Percentiles rank a stretch among this genome's conserved stretches.
phyloP scores from a whole-genome alignment of 2,113 vertebrate species.

The Malurus alboscapulatus region DNA sequence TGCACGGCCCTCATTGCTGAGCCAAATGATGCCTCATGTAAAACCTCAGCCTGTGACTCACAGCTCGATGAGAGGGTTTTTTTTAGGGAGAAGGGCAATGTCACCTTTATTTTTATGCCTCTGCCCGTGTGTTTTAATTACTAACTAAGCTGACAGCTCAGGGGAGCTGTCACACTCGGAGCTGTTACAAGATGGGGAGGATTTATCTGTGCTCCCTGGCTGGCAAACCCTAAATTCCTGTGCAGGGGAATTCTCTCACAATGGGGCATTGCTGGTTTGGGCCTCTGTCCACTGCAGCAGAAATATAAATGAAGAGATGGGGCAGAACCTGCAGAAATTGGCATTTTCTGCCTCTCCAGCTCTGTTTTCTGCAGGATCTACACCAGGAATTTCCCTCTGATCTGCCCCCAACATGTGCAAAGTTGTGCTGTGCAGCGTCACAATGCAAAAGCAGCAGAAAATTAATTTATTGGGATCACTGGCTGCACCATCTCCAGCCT shows the following conservation, averaged over 20 bases:
- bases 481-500: not conserved
- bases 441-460: not conserved
- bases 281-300: not conserved
- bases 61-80: not conserved
- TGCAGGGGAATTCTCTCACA: not conserved
- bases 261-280: accelerated
- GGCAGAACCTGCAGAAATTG: not conserved
- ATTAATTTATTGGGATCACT: accelerated
- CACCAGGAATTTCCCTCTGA: not conserved
- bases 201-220: not conserved
- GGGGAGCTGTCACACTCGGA: not conserved
- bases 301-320: not conserved
- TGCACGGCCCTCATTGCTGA: not conserved
- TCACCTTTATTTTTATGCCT: slow-evolving; percentile 39
- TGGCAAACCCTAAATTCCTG: not conserved
- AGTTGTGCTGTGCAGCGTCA: not conserved
- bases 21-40: not conserved
- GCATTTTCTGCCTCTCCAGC: not conserved
- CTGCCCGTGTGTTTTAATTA: not conserved
- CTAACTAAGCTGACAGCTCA: not conserved
- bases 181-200: not conserved
- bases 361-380: not conserved
- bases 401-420: not conserved
- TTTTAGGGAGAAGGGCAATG: not conserved
- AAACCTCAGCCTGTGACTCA: slow-evolving; percentile 22